phyloP scores from a whole-genome alignment of 2,888 invertebrate species.

The Pandemis corylana region DNA sequence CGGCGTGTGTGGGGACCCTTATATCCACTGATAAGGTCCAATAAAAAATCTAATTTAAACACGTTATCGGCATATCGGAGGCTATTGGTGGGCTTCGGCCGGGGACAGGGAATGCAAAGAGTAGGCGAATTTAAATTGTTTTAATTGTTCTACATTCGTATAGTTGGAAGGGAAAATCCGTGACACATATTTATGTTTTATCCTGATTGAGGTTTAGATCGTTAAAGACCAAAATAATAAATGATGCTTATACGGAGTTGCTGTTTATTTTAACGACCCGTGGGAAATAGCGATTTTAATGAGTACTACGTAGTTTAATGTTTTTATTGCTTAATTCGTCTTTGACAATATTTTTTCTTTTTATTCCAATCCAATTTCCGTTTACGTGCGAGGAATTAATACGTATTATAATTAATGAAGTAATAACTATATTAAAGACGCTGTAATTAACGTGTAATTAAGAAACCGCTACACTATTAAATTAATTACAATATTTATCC shows the following conservation, averaged over 20 bases:
- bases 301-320: not conserved
- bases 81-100: slow-evolving; percentile 61
- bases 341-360: not conserved
- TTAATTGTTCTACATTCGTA: not conserved
- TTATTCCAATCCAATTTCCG: not conserved
- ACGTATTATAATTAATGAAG: not conserved
- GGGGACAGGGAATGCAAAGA: slow-evolving; percentile 50
- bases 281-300: too few relatives aligned
- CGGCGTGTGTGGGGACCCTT: slow-evolving; percentile 61
- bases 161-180: too few relatives aligned
- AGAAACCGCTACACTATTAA: not conserved
- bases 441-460: not conserved
- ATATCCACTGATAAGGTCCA: slow-evolving; percentile 66
- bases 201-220: too few relatives aligned
- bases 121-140: slow-evolving; percentile 30
- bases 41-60: slow-evolving; percentile 80
- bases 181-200: too few relatives aligned
- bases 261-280: too few relatives aligned
- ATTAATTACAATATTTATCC: not conserved
- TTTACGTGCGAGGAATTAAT: not conserved
- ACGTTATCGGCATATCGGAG: slow-evolving; percentile 68
- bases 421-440: not conserved
- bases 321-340: not conserved
- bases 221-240: too few relatives aligned
- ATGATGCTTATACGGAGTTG: too few relatives aligned